Conservation (phyloP, 2,113 vertebrate species). For the Beaufortia kweichowensis region DNA sequence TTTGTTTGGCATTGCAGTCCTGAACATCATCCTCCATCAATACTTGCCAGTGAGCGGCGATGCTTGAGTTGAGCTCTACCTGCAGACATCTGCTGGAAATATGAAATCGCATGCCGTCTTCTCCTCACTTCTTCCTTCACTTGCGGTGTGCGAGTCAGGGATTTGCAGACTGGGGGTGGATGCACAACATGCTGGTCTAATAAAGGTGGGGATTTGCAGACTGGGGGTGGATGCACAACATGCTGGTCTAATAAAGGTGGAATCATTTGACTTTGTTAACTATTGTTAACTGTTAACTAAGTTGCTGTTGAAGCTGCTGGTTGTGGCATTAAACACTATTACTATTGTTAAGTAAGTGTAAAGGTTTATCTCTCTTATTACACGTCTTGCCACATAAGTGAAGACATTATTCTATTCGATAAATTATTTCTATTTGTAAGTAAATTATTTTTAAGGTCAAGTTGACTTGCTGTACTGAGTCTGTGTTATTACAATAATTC, state of each 20-base stretch:
- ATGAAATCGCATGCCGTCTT: conserved; percentile 53
- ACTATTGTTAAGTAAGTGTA: no score
- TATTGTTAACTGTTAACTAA: no score
- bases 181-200: no score
- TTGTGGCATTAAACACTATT: no score
- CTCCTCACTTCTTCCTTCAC: conserved; percentile 55
- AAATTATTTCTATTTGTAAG: no score
- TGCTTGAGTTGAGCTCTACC: conserved; percentile 37
- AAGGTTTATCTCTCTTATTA: no score
- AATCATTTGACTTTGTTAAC: conserved; percentile 62
- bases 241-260: conserved; percentile 64
- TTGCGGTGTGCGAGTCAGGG: conserved; percentile 58
- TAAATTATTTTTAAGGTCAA: no score
- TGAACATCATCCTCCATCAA: conserved; percentile 39
- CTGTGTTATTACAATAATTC: no score
- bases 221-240: conserved; percentile 62
- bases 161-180: conserved; percentile 60
- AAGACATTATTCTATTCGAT: no score
- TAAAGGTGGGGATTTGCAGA: conserved; percentile 61
- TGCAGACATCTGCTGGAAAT: conserved; percentile 52
- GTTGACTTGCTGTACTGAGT: no score
- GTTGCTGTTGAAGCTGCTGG: no score
- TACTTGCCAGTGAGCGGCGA: conserved; percentile 33
- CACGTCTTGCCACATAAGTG: no score
- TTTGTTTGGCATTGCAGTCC: conserved; percentile 20